Conservation (phyloP, 1,140 invertebrate species). For the Drosophila chauvacae region DNA sequence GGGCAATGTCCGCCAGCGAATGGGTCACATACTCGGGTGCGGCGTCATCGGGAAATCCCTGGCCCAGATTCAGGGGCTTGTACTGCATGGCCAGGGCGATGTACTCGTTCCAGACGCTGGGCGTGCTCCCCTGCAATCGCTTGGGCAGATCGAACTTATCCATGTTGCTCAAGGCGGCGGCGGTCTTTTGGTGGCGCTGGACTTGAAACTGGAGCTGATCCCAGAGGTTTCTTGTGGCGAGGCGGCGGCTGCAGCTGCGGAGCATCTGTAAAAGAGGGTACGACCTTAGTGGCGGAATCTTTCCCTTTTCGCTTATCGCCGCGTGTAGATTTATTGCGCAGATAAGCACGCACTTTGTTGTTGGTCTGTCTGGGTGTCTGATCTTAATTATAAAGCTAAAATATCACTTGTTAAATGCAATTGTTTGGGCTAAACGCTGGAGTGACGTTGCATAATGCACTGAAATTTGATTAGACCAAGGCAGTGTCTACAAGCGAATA, state of each 20-base stretch:
- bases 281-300: conserved; percentile 5
- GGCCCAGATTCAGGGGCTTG: conserved; percentile 97
- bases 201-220: conserved; percentile 19
- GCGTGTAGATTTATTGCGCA: conserved; percentile 24
- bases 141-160: conserved; percentile 87
- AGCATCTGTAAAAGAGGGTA: conserved; percentile 56
- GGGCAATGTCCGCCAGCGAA: conserved; percentile 89
- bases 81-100: conserved; percentile 93
- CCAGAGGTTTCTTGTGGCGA: conserved; percentile 3
- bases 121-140: conserved; percentile 87
- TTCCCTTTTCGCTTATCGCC: conserved; percentile 25
- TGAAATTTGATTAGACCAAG: conserved; percentile 41
- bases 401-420: conserved; percentile 72
- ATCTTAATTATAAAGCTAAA: conserved; percentile 9
- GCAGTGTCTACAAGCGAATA: conserved; percentile 34
- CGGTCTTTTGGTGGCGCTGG: conserved; percentile 21
- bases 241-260: conserved; percentile 36
- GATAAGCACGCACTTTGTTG: conserved; percentile 48
- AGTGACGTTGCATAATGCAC: conserved; percentile 78
- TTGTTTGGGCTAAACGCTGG: conserved; percentile 24
- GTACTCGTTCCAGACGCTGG: conserved; percentile 94
- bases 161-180: conserved; percentile 42
- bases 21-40: conserved; percentile 93
- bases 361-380: conserved; percentile 1
- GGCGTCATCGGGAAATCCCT: conserved; percentile 98